Conservation (phyloP, 2,888 invertebrate genomes). For the Meta bourneti region DNA sequence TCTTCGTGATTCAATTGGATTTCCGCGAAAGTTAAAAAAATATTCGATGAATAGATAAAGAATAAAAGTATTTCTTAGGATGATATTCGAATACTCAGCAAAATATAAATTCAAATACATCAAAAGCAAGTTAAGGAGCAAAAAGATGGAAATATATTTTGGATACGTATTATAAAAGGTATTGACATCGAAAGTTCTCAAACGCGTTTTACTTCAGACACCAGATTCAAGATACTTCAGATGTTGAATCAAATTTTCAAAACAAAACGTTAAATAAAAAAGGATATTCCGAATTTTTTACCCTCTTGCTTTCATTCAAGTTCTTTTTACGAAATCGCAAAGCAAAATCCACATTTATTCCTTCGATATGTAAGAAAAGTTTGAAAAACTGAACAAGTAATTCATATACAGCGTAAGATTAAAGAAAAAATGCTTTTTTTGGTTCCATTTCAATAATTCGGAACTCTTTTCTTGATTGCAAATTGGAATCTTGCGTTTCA, state of each 20-base stretch:
- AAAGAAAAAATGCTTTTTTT: no score
- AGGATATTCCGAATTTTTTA: neutral
- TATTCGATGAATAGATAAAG: no score
- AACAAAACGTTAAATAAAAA: constrained; percentile 27
- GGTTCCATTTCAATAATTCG: neutral
- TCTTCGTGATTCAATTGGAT: no score
- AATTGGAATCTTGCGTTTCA: constrained; percentile 31
- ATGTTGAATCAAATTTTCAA: constrained; percentile 28
- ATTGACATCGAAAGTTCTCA: constrained; percentile 25
- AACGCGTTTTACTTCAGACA: constrained; percentile 14
- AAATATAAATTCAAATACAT: no score
- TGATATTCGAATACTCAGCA: no score
- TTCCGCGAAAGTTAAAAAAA: no score
- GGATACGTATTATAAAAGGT: neutral
- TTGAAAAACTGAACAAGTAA: no score
- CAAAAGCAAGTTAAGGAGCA: no score
- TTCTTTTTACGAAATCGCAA: neutral
- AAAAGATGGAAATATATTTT: no score
- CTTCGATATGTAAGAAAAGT: neutral
- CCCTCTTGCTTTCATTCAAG: neutral
- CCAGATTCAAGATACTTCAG: neutral
- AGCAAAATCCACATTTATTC: neutral
- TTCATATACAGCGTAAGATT: no score
- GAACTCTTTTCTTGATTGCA: neutral
- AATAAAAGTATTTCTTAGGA: no score